These are phyloP conservation scores for Philotrypesis tridentata DNA, from an alignment of 1,140 invertebrate genomes.

Conservation along the genomic window DNA sequence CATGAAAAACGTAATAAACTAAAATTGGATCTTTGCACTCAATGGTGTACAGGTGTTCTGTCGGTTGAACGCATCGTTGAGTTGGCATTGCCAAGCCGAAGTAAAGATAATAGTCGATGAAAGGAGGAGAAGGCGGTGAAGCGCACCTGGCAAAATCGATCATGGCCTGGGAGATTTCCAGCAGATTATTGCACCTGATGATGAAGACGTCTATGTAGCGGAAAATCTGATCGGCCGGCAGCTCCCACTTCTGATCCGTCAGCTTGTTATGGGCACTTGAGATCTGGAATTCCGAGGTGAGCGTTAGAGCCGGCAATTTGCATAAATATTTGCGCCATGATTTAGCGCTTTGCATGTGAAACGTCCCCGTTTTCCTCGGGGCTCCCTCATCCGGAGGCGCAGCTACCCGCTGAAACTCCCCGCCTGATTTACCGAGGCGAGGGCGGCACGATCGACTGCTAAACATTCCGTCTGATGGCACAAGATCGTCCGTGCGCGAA, in stretches of 20 bases:
- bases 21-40: no score
- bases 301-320: conserved; percentile 27
- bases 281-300: conserved; percentile 53
- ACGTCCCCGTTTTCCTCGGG: conserved; percentile 6
- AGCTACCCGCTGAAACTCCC: neutral
- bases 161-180: conserved; percentile 88
- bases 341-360: conserved; percentile 42
- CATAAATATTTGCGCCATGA: conserved; percentile 48
- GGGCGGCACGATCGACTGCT: conserved; percentile 44
- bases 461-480: conserved; percentile 44
- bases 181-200: conserved; percentile 86
- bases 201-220: conserved; percentile 90
- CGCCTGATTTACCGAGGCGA: conserved; percentile 21
- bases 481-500: conserved; percentile 43
- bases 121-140: no score
- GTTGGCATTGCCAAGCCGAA: no score
- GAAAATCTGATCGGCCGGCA: conserved; percentile 87
- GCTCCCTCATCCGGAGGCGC: neutral
- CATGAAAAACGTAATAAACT: no score
- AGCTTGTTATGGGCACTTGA: conserved; percentile 66
- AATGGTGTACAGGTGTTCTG: no score
- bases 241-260: conserved; percentile 78
- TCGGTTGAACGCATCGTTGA: no score
- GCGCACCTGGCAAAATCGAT: conserved; percentile 81
- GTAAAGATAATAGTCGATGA: no score